Evolutionary conservation across 2,113 vertebrate genomes (phyloP).

Genomic region (Pleuronectes platessa): DNA sequence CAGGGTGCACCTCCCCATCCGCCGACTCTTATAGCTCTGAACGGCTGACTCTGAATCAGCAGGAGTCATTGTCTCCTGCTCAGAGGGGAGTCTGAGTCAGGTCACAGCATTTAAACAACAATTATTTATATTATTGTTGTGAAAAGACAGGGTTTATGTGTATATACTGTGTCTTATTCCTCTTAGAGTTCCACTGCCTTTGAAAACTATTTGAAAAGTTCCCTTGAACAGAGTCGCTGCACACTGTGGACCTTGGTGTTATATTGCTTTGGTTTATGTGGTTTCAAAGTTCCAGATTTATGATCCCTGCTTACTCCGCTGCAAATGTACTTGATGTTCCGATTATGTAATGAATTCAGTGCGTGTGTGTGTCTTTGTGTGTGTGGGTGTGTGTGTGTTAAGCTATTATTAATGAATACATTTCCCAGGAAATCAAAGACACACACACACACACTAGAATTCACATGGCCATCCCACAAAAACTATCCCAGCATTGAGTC

Average conservation of each 20-base stretch:
- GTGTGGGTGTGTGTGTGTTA: neutral
- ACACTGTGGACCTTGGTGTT: neutral
- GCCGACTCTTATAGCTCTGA: neutral
- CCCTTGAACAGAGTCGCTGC: too few species aligned
- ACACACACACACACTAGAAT: neutral
- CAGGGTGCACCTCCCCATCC: slow-evolving; percentile 12
- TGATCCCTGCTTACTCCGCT: neutral
- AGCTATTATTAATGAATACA: neutral
- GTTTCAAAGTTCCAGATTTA: slow-evolving; percentile 58
- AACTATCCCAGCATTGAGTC: slow-evolving; percentile 47
- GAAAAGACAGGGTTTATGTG: too few species aligned
- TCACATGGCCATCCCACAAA: slow-evolving; percentile 11
- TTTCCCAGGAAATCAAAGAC: neutral
- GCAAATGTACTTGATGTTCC: slow-evolving; percentile 36
- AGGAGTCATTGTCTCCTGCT: neutral
- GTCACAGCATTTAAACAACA: too few species aligned
- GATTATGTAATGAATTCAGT: neutral
- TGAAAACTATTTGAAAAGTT: too few species aligned
- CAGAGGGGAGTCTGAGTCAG: neutral
- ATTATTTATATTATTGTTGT: too few species aligned
- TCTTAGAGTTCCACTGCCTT: too few species aligned
- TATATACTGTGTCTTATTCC: too few species aligned
- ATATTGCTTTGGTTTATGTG: slow-evolving; percentile 18
- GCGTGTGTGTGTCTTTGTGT: neutral
- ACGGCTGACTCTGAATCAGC: neutral